Evolutionary conservation across 2,888 invertebrate genomes (phyloP).

Genomic region (Pegoplata infirma): DNA sequence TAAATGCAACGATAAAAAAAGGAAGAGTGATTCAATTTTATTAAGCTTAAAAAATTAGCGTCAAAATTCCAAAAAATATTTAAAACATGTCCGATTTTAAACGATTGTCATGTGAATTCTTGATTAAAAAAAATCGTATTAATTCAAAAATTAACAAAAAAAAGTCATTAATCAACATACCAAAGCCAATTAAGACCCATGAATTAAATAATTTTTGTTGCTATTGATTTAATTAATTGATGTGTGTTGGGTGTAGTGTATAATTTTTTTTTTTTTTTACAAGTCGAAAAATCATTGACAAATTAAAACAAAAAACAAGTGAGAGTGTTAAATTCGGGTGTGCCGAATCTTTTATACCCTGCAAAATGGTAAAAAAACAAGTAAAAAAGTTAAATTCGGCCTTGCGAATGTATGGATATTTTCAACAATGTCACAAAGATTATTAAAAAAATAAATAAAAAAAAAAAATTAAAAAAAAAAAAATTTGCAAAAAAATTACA

Average conservation of each 20-base stretch:
- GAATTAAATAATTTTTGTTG: slow-evolving; percentile 40
- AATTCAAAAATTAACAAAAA: neutral
- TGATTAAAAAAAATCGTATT: slow-evolving; percentile 1
- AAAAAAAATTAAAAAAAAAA: no score
- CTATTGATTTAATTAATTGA: slow-evolving; percentile 55
- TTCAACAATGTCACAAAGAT: no score
- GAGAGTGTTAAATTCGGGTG: no score
- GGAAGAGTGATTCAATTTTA: no score
- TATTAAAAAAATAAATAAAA: no score
- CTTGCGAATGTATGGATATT: no score
- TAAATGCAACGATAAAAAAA: neutral
- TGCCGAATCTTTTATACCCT: no score
- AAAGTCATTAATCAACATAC: slow-evolving; percentile 51
- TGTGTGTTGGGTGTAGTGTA: slow-evolving; percentile 1
- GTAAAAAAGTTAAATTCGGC: no score
- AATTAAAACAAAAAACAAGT: no score
- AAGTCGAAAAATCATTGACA: no score
- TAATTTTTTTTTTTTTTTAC: neutral
- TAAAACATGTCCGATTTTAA: slow-evolving; percentile 9
- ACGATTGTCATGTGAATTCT: slow-evolving; percentile 47
- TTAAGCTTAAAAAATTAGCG: neutral
- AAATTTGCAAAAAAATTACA: no score
- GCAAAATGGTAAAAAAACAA: no score
- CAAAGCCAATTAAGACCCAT: slow-evolving; percentile 49
- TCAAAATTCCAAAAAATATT: neutral